phyloP scores from a whole-genome alignment of 2,113 vertebrate genomes.

The Damaliscus lunatus region DNA sequence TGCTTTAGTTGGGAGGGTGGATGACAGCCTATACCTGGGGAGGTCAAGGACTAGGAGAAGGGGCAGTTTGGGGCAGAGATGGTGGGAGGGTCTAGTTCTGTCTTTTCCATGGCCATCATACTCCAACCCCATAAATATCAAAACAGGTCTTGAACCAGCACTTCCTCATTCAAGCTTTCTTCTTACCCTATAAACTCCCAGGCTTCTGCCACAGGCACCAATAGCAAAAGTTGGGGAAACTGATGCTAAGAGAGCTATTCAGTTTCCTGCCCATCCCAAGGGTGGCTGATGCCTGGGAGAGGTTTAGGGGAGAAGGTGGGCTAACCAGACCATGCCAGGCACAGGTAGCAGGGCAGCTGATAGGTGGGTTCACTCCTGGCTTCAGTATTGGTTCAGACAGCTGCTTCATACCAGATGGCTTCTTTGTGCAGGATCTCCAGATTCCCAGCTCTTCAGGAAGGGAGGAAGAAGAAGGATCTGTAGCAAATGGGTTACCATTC shows the following conservation, averaged over 20 bases:
- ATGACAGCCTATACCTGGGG: no score
- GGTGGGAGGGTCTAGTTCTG: background rate
- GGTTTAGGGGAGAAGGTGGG: background rate
- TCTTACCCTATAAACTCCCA: background rate
- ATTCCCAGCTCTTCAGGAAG: background rate
- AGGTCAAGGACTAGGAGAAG: background rate
- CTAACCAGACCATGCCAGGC: background rate
- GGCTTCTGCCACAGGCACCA: background rate
- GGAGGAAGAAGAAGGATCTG: background rate
- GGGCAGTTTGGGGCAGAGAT: background rate
- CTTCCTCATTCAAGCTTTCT: background rate
- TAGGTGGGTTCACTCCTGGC: background rate
- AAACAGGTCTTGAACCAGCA: background rate
- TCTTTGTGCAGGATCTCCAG: accelerated
- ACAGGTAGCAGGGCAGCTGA: background rate
- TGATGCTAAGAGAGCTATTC: background rate
- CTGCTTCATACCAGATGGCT: background rate
- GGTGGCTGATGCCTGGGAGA: background rate
- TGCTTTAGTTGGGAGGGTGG: background rate
- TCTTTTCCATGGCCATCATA: background rate
- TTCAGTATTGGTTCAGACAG: no score
- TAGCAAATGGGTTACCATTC: accelerated
- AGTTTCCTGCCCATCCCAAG: background rate
- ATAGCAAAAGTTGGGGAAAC: background rate
- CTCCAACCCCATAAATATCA: background rate